Base-by-base conservation (phyloP, 2,888 invertebrate species). In the Campoplex nolae region DNA sequence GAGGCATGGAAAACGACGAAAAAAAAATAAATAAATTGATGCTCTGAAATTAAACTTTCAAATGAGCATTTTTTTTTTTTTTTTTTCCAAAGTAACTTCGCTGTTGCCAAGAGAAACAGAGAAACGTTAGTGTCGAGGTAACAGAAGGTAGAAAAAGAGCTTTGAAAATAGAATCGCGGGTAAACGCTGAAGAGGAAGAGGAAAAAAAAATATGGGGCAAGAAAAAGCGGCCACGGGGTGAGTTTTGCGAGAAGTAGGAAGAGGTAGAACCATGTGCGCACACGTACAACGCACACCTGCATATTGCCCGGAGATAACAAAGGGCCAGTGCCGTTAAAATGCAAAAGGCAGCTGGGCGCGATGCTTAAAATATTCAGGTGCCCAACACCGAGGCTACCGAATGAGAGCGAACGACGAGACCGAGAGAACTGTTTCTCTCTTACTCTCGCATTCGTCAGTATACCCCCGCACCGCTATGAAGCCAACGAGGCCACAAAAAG, bases 301-400 rank as follows among this genome's bases (percentile, higher is more conserved):
- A 48, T 70, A 85, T 79, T 83, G 75, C 68, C 80, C 28, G 56
- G 74, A 80, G 65, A 58, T 71, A 82, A 87, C 82, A 82, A 84
- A 84, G 79, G 87, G 78, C 78, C 75, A 88, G 81, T 88, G 83
- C 80, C 79, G 89, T 83, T 88, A 83, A 80, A 88, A 89, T 86
- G 80, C 86, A 88, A 80, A 85, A 86, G 81, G 83, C 89, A 90
- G 91, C 90, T 89, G 91, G 79, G 88, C 79, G 73, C 79, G 73
- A 58, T 77, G 84, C 89, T 90, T 91, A 87, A 91, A 90, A 89
- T 89, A 91, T 91, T 91, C 90, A 89, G 90, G 82, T 84, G 86
- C 74, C 84, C 75, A 76, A 58, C 67, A 51, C 38, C 74, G 74
- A 51, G 48, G 78, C 77, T 68, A 67, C 58, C 56, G 45, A 71